A percentile compares a stretch with the other conserved stretches of the same genome.
Evolutionary conservation across 2,113 vertebrate genomes (phyloP).

Genomic region (Empidonax traillii): DNA sequence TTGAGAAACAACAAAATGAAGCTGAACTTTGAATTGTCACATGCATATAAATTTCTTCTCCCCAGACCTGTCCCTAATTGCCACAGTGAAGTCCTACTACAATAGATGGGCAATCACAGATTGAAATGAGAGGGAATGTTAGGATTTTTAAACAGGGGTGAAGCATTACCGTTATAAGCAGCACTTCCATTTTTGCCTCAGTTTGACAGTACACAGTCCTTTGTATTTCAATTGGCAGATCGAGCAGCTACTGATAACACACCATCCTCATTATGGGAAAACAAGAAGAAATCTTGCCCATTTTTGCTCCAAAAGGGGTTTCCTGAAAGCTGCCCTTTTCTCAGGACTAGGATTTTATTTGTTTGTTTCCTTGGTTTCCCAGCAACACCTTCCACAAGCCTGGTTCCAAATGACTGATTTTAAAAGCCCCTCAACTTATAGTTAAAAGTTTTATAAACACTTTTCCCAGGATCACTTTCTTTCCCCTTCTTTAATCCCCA

Average conservation of each 20-base stretch:
- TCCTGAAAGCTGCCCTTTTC: not conserved
- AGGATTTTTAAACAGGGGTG: not conserved
- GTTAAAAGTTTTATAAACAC: not conserved
- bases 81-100: not conserved
- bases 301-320: not conserved
- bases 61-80: not conserved
- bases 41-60: not conserved
- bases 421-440: not conserved
- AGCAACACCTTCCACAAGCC: constrained; percentile 42
- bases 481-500: not conserved
- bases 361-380: constrained; percentile 8
- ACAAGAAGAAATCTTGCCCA: not conserved
- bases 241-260: not conserved
- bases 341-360: not conserved
- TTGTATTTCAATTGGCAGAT: not conserved
- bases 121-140: not conserved
- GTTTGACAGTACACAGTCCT: not conserved
- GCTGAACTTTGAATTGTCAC: not conserved
- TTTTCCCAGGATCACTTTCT: not conserved
- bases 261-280: not conserved
- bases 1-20: not conserved
- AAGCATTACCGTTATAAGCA: not conserved
- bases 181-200: not conserved
- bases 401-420: constrained; percentile 17
- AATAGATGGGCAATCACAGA: not conserved